Conservation (phyloP, 2,888 invertebrate species). For the Bibio marci region DNA sequence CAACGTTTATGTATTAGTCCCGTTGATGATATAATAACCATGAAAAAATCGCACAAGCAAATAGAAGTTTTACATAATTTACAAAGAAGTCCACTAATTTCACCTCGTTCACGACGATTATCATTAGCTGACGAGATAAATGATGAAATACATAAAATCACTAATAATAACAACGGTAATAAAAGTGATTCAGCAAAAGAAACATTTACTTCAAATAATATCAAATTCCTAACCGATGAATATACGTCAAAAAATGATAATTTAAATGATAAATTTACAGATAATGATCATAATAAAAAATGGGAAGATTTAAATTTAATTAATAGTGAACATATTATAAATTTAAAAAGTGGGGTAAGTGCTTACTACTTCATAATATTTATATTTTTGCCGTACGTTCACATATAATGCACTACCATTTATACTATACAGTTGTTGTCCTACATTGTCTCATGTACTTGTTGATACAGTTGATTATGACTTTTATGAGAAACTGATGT, state of each 20-base stretch:
- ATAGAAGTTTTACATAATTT: slow-evolving; percentile 52
- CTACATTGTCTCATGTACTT: too few relatives aligned
- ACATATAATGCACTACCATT: too few relatives aligned
- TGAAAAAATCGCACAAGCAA: slow-evolving; percentile 36
- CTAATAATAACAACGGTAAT: not conserved
- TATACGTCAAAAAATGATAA: not conserved
- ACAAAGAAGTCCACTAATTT: slow-evolving; percentile 41
- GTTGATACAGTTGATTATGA: too few relatives aligned
- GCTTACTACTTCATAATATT: too few relatives aligned
- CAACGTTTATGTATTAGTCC: slow-evolving; percentile 26
- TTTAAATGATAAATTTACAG: not conserved
- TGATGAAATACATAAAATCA: slow-evolving; percentile 2
- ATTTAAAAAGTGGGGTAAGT: slow-evolving; percentile 52
- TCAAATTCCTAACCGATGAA: too few relatives aligned
- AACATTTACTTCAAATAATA: too few relatives aligned
- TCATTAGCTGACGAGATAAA: not conserved
- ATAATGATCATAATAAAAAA: too few relatives aligned
- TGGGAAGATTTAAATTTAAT: slow-evolving; percentile 48
- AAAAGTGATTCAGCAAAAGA: not conserved
- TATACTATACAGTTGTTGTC: too few relatives aligned
- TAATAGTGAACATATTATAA: slow-evolving; percentile 39
- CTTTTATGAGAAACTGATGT: too few relatives aligned
- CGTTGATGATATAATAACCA: slow-evolving; percentile 30
- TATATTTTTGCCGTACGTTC: too few relatives aligned
- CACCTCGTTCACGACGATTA: slow-evolving; percentile 29